Conservation (phyloP, 2,113 vertebrate genomes). For the Tachuris rubrigastra region DNA sequence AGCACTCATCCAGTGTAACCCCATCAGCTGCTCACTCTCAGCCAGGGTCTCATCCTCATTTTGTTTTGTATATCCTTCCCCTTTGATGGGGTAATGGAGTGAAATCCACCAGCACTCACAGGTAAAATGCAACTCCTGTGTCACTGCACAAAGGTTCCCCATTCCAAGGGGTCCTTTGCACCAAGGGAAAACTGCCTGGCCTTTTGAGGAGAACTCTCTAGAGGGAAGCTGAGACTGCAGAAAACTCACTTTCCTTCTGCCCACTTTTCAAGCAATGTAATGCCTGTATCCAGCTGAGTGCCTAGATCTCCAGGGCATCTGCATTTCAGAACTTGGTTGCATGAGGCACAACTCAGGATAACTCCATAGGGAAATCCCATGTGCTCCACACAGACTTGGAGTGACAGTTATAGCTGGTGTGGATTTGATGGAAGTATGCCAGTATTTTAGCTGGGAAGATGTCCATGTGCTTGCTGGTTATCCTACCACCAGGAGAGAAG, state of each 20-base stretch:
- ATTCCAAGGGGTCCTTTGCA: not conserved
- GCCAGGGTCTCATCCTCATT: not conserved
- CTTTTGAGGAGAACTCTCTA: not conserved
- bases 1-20: not conserved
- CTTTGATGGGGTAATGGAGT: not conserved
- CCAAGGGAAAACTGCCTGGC: not conserved
- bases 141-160: accelerated
- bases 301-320: not conserved
- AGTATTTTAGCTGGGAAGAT: not conserved
- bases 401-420: not conserved
- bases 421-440: not conserved
- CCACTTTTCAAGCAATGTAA: not conserved
- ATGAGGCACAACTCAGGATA: not conserved
- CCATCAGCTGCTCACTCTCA: not conserved
- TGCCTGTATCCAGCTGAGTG: not conserved
- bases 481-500: not conserved
- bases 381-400: accelerated
- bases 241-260: not conserved
- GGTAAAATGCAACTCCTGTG: not conserved
- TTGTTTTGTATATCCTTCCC: not conserved
- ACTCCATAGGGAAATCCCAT: not conserved
- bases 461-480: not conserved
- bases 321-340: not conserved
- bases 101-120: not conserved
- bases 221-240: not conserved